Evolutionary conservation across 2,113 vertebrate species (phyloP).

Genomic region (Lipophrys pholis): DNA sequence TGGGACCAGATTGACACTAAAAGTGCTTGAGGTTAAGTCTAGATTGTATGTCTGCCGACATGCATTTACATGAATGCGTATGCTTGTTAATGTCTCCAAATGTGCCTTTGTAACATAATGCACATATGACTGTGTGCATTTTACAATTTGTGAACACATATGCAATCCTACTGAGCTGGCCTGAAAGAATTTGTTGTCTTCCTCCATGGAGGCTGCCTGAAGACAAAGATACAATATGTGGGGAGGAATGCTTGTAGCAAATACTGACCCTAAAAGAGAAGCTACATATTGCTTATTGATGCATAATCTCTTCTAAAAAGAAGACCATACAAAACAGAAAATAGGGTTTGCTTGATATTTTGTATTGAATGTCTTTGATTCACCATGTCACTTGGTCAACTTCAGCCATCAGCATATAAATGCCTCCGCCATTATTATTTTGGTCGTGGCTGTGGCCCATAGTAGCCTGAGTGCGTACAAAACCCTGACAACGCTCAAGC

Average conservation of each 20-base stretch:
- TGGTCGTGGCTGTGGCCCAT: too few species aligned
- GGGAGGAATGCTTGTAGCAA: slow-evolving; percentile 23
- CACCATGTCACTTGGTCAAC: too few species aligned
- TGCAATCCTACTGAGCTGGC: too few species aligned
- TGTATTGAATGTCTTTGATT: not conserved
- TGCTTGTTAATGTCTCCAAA: not conserved
- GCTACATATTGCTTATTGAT: not conserved
- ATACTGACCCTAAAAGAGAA: slow-evolving; percentile 24
- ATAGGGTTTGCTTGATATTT: not conserved
- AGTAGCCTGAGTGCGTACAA: too few species aligned
- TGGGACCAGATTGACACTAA: not conserved
- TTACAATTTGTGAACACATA: not conserved
- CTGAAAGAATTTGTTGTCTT: too few species aligned
- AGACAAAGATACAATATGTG: slow-evolving; percentile 19
- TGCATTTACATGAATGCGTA: not conserved
- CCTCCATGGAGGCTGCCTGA: not conserved
- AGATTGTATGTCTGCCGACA: not conserved
- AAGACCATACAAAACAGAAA: not conserved
- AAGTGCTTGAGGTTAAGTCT: not conserved
- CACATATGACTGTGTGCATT: not conserved
- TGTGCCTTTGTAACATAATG: not conserved
- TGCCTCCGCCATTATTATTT: too few species aligned
- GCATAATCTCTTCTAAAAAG: not conserved
- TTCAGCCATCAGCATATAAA: too few species aligned
- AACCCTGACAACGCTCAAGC: too few species aligned